A percentile compares a stretch with the other conserved stretches of the same genome.
Conservation (phyloP, 2,797 vertebrate species). For the Steatocranus sp. region DNA sequence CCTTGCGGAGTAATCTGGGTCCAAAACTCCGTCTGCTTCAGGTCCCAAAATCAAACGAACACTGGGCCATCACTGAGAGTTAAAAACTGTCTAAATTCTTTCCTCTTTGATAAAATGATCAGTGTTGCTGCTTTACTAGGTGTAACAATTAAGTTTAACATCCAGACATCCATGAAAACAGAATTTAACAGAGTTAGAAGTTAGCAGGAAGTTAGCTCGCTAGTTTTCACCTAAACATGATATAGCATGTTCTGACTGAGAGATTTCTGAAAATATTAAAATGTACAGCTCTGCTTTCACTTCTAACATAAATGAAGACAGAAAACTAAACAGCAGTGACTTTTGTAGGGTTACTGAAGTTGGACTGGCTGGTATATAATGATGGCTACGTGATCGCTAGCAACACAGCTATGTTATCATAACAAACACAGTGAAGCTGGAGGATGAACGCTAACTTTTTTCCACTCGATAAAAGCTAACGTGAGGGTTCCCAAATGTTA, state of each 20-base stretch:
- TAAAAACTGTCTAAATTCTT: not conserved
- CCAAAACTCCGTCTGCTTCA: not conserved
- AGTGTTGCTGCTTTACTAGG: not conserved
- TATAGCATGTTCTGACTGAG: not conserved
- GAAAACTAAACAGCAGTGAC: not conserved
- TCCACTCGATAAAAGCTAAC: not conserved
- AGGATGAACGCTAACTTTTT: not conserved
- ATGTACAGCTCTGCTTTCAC: not conserved
- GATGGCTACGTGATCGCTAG: not conserved
- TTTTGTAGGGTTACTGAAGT: not conserved
- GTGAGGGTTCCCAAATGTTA: not conserved
- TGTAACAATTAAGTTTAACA: not conserved
- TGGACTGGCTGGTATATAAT: not conserved
- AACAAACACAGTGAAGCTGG: not conserved
- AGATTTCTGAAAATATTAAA: not conserved
- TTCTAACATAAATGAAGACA: not conserved
- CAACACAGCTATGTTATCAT: not conserved
- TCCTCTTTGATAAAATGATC: not conserved
- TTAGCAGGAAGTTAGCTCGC: not conserved
- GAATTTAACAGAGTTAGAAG: not conserved
- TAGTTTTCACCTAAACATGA: not conserved
- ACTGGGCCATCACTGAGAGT: not conserved
- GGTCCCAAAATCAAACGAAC: not conserved
- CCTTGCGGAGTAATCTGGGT: not conserved
- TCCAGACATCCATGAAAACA: not conserved